phyloP scores from a whole-genome alignment of 2,113 vertebrate species.

The Calyptommatus sinebrachiatus region DNA sequence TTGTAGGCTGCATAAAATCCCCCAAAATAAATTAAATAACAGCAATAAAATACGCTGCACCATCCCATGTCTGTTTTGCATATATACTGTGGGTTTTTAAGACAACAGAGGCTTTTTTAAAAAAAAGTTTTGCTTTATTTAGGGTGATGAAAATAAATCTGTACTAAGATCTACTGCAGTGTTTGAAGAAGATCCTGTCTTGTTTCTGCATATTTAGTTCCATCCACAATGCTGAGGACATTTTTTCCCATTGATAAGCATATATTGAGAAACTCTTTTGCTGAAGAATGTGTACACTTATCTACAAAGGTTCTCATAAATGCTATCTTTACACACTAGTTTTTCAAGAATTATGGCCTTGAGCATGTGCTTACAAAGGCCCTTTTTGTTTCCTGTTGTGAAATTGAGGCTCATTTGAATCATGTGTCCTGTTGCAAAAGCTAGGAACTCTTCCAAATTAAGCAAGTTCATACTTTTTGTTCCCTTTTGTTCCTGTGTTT shows the following conservation, averaged over 20 bases:
- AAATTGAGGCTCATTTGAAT: neutral
- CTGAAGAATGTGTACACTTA: neutral
- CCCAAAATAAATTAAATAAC: no score
- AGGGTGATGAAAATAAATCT: no score
- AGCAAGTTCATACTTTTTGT: neutral
- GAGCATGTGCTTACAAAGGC: neutral
- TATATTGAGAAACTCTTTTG: neutral
- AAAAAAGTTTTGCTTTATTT: no score
- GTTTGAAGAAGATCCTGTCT: no score
- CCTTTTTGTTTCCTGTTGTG: neutral
- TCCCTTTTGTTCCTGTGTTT: neutral
- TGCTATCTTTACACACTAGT: neutral
- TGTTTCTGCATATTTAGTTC: no score
- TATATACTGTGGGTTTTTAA: no score
- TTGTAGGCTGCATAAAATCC: no score
- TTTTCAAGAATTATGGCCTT: neutral
- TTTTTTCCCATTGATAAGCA: neutral
- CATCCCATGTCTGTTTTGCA: no score
- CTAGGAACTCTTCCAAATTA: neutral
- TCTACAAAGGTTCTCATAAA: neutral
- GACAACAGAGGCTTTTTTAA: no score
- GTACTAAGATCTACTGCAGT: no score
- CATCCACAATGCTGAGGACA: neutral
- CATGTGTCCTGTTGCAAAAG: neutral
- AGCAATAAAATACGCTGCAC: no score